A percentile compares a stretch with the other conserved stretches of the same genome.
These are phyloP conservation scores for Ormyrus thymus DNA, from an alignment of 2,888 invertebrate species.

Conservation along the genomic window DNA sequence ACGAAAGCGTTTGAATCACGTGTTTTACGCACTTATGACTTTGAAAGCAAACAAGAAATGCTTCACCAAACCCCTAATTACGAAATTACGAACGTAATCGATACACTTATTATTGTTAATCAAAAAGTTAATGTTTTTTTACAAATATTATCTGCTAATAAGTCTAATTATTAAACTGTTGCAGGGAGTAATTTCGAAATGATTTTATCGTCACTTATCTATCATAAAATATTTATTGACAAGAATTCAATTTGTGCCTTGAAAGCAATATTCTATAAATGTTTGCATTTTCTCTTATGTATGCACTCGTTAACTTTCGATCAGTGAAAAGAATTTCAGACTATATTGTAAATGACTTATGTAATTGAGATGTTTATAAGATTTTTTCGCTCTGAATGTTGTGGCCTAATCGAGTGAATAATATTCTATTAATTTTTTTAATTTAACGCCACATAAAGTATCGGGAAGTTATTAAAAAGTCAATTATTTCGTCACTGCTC, in stretches of 20 bases:
- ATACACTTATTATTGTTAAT: no score
- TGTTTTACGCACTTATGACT: no score
- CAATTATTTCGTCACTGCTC: slow-evolving; percentile 29
- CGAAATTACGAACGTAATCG: no score
- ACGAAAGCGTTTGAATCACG: no score
- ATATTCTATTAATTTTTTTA: slow-evolving; percentile 19
- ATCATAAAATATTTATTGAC: no score
- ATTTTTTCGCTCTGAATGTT: slow-evolving; percentile 6
- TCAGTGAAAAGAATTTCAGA: slow-evolving; percentile 11
- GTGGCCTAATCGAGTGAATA: slow-evolving; percentile 15
- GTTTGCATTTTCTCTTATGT: neutral
- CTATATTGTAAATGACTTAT: slow-evolving; percentile 18
- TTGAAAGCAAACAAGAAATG: neutral
- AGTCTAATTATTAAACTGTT: no score
- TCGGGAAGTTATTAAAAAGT: slow-evolving; percentile 26
- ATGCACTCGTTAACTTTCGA: neutral
- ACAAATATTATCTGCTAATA: no score
- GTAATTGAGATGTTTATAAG: slow-evolving; percentile 14
- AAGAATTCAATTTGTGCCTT: neutral
- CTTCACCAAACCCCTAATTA: neutral
- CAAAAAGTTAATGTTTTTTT: no score
- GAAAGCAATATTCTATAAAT: neutral
- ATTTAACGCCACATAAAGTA: neutral
- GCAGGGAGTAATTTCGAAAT: no score
- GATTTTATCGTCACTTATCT: no score